Evolutionary conservation across 2,113 vertebrate species (phyloP), one percentile per base, ranked within the genome.

Genomic region (Corythornis vintsioides): DNA sequence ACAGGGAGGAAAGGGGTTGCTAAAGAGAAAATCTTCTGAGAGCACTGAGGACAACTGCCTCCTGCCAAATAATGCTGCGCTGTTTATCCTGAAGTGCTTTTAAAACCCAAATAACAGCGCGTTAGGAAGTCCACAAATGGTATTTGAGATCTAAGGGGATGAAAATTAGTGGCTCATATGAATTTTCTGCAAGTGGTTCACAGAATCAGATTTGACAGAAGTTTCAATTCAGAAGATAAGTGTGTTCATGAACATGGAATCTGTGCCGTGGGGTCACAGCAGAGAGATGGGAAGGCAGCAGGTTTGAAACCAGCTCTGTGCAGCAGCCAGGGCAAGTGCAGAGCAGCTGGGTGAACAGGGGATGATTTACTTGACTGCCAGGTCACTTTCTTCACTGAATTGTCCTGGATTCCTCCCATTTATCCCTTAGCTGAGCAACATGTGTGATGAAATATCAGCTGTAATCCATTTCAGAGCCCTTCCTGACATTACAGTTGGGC

Each of bases 31-130:
- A 29, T 57, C 47, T 79, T 88, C 93, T 43, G 72, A 85, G 66
- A 72, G 71, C 7, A 42, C 86, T 83, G 83, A 33, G 70, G 29
- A 80, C 76, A 92, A 86, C 83, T 35, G 31, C 65, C 61, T 86
- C 61, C 64, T 43, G 26, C 78, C 81, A 89, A 71, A 88, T 60
- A 91, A 92, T 24, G 28, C 88, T 13, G 45, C 29, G 3, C 31
- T 66, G 66, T 61, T 93, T 73, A 67, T 80, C 72, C 88, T 88
- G 73, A 93, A 94, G 86, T 77, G 92, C 90, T 85, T 94, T 95
- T 81, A 86, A 91, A 93, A 81, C 83, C 9, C 69, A 77, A 91
- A 67, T 63, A 83, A 63, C 72, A 22, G 11, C 3, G n/a, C 77
- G 60, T 81, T 77, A 79, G 35, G 64, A 90, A 93, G 75, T 80